Evolutionary conservation across 2,888 invertebrate species (phyloP), one percentile per base, ranked within the genome.

Genomic region (Siphlonurus alternatus): DNA sequence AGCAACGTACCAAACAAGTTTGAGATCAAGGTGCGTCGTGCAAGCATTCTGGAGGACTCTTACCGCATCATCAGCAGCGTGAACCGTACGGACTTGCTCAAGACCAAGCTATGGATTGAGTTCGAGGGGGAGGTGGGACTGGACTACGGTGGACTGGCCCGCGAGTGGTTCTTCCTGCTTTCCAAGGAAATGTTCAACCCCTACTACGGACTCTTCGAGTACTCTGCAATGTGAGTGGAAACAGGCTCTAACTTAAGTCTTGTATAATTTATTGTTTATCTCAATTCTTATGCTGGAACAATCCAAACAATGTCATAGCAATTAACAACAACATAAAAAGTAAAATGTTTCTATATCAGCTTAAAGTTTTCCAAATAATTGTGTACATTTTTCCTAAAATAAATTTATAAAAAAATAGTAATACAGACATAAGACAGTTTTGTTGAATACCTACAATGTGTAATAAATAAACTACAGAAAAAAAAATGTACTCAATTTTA

Each of bases 101-200:
- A 96, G 79, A 94, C 97, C 64, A 98, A 98, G 78, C 79, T 99
- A 64, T 99, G 98, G 98, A 89, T 99, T 64, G 97, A 98, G 78
- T 99, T 99, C 77, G 96, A 97, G 75, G 93, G 94, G 2, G 99
- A 99, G 79, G 90, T 93, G 56, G 97, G 97, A 19, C 76, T 87
- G 78, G 98, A 98, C 78, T 98, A 98, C 77, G 97, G 97, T 64
- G 97, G 97, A 19, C 82, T 97, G 63, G 93, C 96, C 0, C 83
- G 98, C 66, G 98, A 99, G 78, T 98, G 97, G 96, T 99, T 99
- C 81, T 99, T 96, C 81, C 82, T 98, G 24, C 80, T 99, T 15
- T 98, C 97, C 1, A 96, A 96, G 77, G 98, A 99, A 81, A 97
- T 99, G 95, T 99, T 99, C 79, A 99, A 99, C 81, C 99, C 99